Percentiles rank a stretch among this genome's conserved stretches.
Conservation (phyloP, 2,113 vertebrate genomes). For the Rutilus rutilus region DNA sequence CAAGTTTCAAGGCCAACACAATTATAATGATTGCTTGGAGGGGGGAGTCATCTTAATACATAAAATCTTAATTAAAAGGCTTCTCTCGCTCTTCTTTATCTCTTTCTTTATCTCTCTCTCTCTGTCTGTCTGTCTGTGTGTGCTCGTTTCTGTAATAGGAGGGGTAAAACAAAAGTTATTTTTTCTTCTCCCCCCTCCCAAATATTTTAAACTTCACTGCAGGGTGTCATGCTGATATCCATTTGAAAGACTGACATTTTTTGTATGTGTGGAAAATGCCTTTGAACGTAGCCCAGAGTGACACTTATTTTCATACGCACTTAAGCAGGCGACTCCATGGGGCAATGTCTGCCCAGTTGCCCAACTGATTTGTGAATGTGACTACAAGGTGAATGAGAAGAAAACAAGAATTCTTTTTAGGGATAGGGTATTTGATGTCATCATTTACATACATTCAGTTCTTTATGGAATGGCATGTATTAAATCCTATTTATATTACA, state of each 20-base stretch:
- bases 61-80: constrained; percentile 60
- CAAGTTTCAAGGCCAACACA: constrained; percentile 63
- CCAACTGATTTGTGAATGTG: constrained; percentile 22
- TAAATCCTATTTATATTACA: background rate
- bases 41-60: constrained; percentile 38
- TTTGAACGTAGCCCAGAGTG: constrained; percentile 13
- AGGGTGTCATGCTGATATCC: constrained; percentile 18
- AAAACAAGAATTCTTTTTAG: background rate
- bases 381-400: constrained; percentile 25
- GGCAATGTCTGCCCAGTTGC: constrained; percentile 19
- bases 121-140: background rate
- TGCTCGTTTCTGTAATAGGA: background rate
- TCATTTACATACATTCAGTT: background rate
- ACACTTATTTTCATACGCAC: constrained; percentile 3
- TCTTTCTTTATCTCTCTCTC: no score
- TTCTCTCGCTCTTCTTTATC: background rate
- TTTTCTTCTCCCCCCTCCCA: background rate
- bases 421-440: background rate
- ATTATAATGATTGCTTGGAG: constrained; percentile 49
- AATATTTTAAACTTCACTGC: constrained; percentile 3
- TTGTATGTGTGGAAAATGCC: background rate
- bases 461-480: background rate
- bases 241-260: constrained; percentile 35
- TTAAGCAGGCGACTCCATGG: constrained; percentile 12
- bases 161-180: background rate